Conservation (phyloP, 2,797 vertebrate species). For the Gouania willdenowi region DNA sequence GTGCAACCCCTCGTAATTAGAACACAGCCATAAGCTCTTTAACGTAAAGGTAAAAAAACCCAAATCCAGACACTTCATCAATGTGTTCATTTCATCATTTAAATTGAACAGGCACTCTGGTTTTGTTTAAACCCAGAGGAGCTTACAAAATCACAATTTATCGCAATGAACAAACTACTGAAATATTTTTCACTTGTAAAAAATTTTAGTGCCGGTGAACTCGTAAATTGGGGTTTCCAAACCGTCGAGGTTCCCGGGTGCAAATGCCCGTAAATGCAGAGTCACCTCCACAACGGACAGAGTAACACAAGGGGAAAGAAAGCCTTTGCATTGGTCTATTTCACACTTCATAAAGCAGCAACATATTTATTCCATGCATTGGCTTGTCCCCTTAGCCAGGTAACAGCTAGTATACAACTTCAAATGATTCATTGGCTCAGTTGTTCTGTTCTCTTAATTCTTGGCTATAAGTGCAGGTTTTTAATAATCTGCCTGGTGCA, state of each 20-base stretch:
- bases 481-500: conserved; percentile 41
- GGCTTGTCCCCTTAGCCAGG: conserved; percentile 44
- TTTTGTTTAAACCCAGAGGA: conserved; percentile 34
- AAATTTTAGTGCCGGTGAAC: conserved; percentile 33
- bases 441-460: conserved; percentile 43
- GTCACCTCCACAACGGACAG: conserved; percentile 56
- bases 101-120: conserved; percentile 33
- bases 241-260: conserved; percentile 37
- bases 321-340: conserved; percentile 57
- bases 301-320: conserved; percentile 42
- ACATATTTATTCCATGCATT: conserved; percentile 66
- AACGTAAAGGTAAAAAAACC: too few species aligned
- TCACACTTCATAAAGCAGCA: conserved; percentile 68
- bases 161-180: conserved; percentile 45
- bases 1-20: conserved; percentile 53
- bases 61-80: conserved; percentile 45
- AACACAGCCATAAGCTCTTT: conserved; percentile 40
- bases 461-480: conserved; percentile 36
- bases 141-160: conserved; percentile 32
- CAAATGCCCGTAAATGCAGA: conserved; percentile 58
- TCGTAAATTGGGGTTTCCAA: conserved; percentile 51
- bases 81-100: conserved; percentile 39
- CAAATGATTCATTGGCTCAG: conserved; percentile 55
- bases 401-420: conserved; percentile 35
- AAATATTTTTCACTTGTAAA: conserved; percentile 48